phyloP scores from a whole-genome alignment of 2,113 vertebrate species.

The Dissostichus mawsoni region DNA sequence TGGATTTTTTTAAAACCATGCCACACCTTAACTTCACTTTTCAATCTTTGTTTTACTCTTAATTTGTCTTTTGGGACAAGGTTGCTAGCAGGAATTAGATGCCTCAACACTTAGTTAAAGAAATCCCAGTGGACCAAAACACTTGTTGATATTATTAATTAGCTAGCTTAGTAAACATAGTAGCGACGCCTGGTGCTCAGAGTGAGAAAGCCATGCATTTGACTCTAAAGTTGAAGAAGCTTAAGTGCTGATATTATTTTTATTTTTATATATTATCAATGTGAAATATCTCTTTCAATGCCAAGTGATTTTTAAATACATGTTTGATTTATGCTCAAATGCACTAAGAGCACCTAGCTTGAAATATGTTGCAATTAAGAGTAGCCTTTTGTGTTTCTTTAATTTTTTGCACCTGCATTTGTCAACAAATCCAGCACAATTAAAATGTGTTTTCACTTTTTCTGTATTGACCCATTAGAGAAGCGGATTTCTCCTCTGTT shows the following conservation, averaged over 20 bases:
- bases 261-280: neutral
- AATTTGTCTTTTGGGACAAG: neutral
- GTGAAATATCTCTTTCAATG: neutral
- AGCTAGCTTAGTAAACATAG: no score
- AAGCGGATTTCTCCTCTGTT: neutral
- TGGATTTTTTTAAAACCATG: neutral
- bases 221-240: no score
- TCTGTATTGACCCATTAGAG: neutral
- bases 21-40: neutral
- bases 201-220: no score
- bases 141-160: no score
- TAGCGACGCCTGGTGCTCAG: no score
- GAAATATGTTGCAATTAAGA: conserved; percentile 7
- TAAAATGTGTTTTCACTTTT: neutral
- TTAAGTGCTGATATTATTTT: neutral
- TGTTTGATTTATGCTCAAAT: neutral
- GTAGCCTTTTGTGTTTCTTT: neutral
- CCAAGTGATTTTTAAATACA: neutral
- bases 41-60: neutral
- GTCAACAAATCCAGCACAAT: neutral
- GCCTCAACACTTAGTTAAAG: no score
- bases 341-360: neutral
- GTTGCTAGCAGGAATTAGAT: no score
- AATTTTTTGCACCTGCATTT: neutral
- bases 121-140: no score